A percentile compares a stretch with the other conserved stretches of the same genome.
Evolutionary conservation across 2,888 invertebrate species (phyloP).

Genomic region (Busseola fusca): DNA sequence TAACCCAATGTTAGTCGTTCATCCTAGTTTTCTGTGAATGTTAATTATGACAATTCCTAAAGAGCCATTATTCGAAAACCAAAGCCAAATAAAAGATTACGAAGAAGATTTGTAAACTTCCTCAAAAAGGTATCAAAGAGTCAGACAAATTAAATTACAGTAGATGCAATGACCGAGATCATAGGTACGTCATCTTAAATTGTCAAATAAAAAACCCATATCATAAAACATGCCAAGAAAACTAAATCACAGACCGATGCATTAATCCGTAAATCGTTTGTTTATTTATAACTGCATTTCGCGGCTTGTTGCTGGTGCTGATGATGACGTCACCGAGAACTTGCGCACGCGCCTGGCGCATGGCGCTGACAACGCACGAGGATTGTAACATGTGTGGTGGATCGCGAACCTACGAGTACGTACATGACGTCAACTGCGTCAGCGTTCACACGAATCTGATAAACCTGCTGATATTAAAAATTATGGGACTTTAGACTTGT

Average conservation of each 20-base stretch:
- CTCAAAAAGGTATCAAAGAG: neutral
- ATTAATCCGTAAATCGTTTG: conserved; percentile 42
- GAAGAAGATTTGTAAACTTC: neutral
- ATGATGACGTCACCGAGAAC: conserved; percentile 43
- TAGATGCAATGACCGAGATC: neutral
- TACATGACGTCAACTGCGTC: conserved; percentile 23
- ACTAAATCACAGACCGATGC: conserved; percentile 16
- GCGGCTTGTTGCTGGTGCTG: conserved; percentile 31
- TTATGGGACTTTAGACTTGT: conserved; percentile 19
- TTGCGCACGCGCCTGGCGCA: conserved; percentile 46
- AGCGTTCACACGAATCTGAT: conserved; percentile 12
- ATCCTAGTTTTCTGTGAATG: neutral
- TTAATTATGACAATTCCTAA: neutral
- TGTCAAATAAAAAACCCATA: conserved; percentile 15
- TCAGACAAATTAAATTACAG: neutral
- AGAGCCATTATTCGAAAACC: neutral
- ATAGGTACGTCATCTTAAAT: conserved; percentile 12
- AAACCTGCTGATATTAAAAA: conserved; percentile 7
- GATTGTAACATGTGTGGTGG: conserved; percentile 41
- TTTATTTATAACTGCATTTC: conserved; percentile 51
- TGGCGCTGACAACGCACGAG: conserved; percentile 41
- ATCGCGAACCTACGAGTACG: conserved; percentile 29
- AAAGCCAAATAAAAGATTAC: neutral
- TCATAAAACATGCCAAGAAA: conserved; percentile 27
- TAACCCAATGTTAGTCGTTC: neutral